Percentiles rank a stretch among this genome's conserved stretches.
phyloP scores from a whole-genome alignment of 2,888 invertebrate genomes.

The Hypselothyrea guttata region DNA sequence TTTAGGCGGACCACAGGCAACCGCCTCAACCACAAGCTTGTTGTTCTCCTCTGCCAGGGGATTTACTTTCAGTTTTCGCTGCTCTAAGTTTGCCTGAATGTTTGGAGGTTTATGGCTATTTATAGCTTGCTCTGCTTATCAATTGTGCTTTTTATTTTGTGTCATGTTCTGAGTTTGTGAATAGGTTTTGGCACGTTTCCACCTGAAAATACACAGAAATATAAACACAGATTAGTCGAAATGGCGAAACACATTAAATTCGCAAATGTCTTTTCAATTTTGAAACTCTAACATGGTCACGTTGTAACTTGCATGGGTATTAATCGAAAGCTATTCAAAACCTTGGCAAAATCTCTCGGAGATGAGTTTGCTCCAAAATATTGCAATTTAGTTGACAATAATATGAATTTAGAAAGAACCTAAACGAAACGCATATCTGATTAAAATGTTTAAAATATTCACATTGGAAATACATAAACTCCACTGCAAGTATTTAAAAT shows the following conservation, averaged over 20 bases:
- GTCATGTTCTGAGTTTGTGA: slow-evolving; percentile 3
- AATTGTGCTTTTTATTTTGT: slow-evolving; percentile 5
- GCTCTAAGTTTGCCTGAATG: not conserved
- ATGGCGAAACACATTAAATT: slow-evolving; percentile 17
- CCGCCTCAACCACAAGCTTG: slow-evolving; percentile 38
- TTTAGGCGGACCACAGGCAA: slow-evolving; percentile 41
- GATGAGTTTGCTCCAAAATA: too few relatives aligned
- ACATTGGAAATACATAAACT: too few relatives aligned
- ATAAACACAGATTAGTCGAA: not conserved
- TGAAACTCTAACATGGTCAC: slow-evolving; percentile 10
- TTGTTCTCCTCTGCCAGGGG: too few relatives aligned
- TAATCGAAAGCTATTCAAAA: not conserved
- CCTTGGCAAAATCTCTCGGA: too few relatives aligned
- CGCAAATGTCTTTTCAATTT: slow-evolving; percentile 13
- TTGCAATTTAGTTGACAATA: too few relatives aligned
- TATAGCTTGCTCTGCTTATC: too few relatives aligned
- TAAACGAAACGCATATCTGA: too few relatives aligned
- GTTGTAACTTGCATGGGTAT: not conserved
- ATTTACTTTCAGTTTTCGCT: slow-evolving; percentile 8
- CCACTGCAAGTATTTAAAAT: too few relatives aligned
- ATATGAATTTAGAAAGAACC: too few relatives aligned
- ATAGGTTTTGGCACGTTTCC: slow-evolving; percentile 3
- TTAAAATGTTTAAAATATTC: too few relatives aligned
- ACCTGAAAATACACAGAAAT: slow-evolving; percentile 39
- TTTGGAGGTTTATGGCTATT: not conserved